phyloP scores from a whole-genome alignment of 2,113 vertebrate genomes.

The Sus scrofa region T2T-Sscrofa CM000824.6:42574501-42575000 shows the following conservation, averaged over 20 bases:
- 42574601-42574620: too few relatives aligned
- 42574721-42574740: neutral
- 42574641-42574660: neutral
- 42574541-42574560: neutral
- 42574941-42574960: neutral
- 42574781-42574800: neutral
- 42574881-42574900: neutral
- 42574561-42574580: too few relatives aligned
- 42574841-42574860: neutral
- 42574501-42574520: too few relatives aligned
- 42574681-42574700: neutral
- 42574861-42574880: neutral
- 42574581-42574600: too few relatives aligned
- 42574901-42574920: neutral
- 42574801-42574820: neutral
- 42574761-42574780: neutral
- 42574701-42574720: neutral
- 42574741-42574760: neutral
- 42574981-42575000: neutral
- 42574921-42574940: neutral
- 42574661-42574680: neutral
- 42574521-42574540: too few relatives aligned
- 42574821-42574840: neutral
- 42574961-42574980: neutral
- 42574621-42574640: neutral